Conservation (phyloP, 2,113 vertebrate genomes). For the Triplophysa tibetana region DNA sequence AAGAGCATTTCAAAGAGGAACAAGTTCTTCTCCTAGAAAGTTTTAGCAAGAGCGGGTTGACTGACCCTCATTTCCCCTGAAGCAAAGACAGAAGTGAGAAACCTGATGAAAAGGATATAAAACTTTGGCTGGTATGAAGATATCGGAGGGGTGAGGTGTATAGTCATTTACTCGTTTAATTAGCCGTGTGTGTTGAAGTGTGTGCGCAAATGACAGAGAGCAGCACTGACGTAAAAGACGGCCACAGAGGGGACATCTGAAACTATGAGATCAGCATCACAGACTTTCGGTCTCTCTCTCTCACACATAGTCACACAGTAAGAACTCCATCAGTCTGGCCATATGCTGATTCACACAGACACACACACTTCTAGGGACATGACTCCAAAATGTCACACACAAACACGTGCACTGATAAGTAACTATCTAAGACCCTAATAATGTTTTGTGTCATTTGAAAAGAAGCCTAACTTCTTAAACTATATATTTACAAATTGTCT, state of each 20-base stretch:
- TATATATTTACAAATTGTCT: too few relatives aligned
- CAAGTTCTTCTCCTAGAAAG: neutral
- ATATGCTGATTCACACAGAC: constrained; percentile 41
- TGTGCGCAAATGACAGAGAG: constrained; percentile 53
- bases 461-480: too few relatives aligned
- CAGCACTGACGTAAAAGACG: constrained; percentile 47
- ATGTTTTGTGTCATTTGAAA: too few relatives aligned
- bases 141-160: constrained; percentile 13
- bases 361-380: constrained; percentile 19
- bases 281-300: constrained; percentile 6
- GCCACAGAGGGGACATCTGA: constrained; percentile 55
- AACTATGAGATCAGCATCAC: constrained; percentile 9
- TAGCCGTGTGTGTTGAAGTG: constrained; percentile 48
- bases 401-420: constrained; percentile 15
- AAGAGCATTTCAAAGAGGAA: constrained; percentile 8
- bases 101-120: constrained; percentile 20
- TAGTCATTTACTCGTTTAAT: constrained; percentile 55
- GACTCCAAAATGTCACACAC: neutral
- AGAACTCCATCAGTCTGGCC: constrained; percentile 39
- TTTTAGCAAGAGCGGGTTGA: constrained; percentile 8
- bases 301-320: constrained; percentile 39
- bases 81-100: constrained; percentile 3
- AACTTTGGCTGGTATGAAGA: neutral
- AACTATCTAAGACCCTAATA: too few relatives aligned
- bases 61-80: constrained; percentile 19